These are phyloP conservation scores for Apocrypta bakeri DNA, from an alignment of 1,140 invertebrate genomes.

Conservation along the genomic window DNA sequence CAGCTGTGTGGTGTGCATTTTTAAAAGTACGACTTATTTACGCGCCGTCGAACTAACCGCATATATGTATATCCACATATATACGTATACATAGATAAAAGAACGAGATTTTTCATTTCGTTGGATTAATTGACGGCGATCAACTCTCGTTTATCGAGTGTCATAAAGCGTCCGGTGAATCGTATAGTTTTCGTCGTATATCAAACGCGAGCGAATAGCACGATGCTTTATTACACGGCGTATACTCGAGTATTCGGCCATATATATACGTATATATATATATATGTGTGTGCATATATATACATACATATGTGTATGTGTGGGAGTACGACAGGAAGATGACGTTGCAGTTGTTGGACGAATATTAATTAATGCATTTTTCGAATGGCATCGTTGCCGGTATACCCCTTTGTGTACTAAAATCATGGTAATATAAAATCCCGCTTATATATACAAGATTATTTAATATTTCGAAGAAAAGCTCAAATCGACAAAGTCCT, in stretches of 20 bases:
- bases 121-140: constrained; percentile 28
- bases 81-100: background rate
- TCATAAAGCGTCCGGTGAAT: constrained; percentile 14
- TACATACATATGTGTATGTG: too few species aligned
- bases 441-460: background rate
- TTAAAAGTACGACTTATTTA: background rate
- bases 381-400: background rate
- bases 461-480: too few species aligned
- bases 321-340: background rate
- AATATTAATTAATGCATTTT: background rate
- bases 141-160: constrained; percentile 9
- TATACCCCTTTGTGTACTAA: too few species aligned
- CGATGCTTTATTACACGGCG: background rate
- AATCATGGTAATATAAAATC: too few species aligned
- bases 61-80: background rate
- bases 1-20: background rate
- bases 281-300: too few species aligned
- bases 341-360: background rate
- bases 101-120: background rate
- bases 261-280: too few species aligned
- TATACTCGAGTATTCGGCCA: background rate
- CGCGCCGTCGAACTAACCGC: background rate
- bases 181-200: background rate
- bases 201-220: background rate
- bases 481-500: background rate